phyloP scores from a whole-genome alignment of 2,797 vertebrate genomes.

The Saxicola maurus region DNA sequence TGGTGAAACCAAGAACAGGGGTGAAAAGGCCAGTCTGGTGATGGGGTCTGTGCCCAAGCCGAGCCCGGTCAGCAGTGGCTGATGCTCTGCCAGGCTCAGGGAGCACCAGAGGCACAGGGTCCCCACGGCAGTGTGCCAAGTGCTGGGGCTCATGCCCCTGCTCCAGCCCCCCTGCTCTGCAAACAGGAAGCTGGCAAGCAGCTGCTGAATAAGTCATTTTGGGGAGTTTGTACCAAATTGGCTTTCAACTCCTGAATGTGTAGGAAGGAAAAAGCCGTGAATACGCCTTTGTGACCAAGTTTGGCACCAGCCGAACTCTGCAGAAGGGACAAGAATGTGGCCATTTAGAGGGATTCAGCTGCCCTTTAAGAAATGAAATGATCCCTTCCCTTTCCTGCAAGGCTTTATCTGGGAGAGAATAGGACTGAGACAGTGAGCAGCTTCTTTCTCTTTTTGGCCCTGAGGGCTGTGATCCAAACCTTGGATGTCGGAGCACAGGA shows the following conservation, averaged over 20 bases:
- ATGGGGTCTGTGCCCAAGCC: background rate
- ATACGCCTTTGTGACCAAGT: slow-evolving; percentile 61
- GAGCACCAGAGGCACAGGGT: background rate
- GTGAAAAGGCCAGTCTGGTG: background rate
- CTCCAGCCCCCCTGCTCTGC: background rate
- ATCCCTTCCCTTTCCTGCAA: slow-evolving; percentile 57
- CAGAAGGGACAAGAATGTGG: slow-evolving; percentile 53
- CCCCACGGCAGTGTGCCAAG: rapidly evolving
- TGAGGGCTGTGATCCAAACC: background rate
- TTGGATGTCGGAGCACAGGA: rapidly evolving
- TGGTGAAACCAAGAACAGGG: slow-evolving; percentile 36
- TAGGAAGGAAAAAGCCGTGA: slow-evolving; percentile 55
- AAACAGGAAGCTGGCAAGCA: slow-evolving; percentile 56
- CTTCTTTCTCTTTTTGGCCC: slow-evolving; percentile 35
- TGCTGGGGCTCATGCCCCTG: background rate
- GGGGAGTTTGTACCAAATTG: slow-evolving; percentile 48
- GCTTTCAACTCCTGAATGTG: slow-evolving; percentile 49
- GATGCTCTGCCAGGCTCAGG: background rate
- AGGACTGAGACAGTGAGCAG: slow-evolving; percentile 23
- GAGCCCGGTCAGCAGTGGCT: background rate
- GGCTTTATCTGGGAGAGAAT: slow-evolving; percentile 48
- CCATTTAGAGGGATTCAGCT: slow-evolving; percentile 60
- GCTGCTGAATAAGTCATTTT: slow-evolving; percentile 56
- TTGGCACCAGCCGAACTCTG: slow-evolving; percentile 6
- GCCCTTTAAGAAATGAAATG: slow-evolving; percentile 60